These are phyloP conservation scores for Malacoctenus gilli DNA, from an alignment of 2,797 vertebrate genomes.

Conservation along the genomic window DNA sequence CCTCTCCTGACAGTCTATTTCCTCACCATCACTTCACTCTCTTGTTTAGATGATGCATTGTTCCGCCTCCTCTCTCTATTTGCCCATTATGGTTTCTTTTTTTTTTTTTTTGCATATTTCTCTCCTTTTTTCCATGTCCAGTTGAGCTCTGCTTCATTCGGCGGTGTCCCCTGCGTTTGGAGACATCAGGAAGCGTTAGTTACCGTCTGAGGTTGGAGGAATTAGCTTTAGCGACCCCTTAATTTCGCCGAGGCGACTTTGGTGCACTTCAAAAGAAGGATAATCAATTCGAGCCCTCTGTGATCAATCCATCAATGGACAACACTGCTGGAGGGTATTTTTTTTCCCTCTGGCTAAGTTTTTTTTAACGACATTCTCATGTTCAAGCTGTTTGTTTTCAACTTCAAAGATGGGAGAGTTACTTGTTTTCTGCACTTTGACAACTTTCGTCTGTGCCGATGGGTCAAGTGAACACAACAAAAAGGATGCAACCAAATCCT, in stretches of 20 bases:
- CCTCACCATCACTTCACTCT: slow-evolving; percentile 22
- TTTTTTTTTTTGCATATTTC: slow-evolving; percentile 8
- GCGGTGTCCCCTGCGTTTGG: slow-evolving; percentile 4
- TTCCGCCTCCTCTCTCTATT: slow-evolving; percentile 36
- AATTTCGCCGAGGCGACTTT: slow-evolving; percentile 19
- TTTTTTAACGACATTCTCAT: too few relatives aligned
- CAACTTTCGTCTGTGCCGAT: background rate
- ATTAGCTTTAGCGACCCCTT: slow-evolving; percentile 21
- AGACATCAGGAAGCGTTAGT: background rate
- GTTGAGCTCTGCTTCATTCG: slow-evolving; percentile 18
- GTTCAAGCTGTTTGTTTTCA: slow-evolving; percentile 1
- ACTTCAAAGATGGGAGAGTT: background rate
- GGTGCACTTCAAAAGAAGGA: slow-evolving; percentile 4
- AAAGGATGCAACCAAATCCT: slow-evolving; percentile 4
- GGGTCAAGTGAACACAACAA: slow-evolving; percentile 3
- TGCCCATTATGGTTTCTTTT: slow-evolving; percentile 18
- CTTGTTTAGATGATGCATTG: slow-evolving; percentile 44
- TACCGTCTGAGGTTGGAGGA: slow-evolving; percentile 6
- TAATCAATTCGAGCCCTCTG: background rate
- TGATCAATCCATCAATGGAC: slow-evolving; percentile 12
- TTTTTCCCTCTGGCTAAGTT: background rate
- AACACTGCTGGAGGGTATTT: slow-evolving; percentile 1
- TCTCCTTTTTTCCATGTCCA: slow-evolving; percentile 1
- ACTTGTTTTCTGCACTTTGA: too few relatives aligned
- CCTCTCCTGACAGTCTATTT: slow-evolving; percentile 28